These are phyloP conservation scores for Danio choprae DNA, from an alignment of 2,797 vertebrate species.

Conservation along the genomic window DNA sequence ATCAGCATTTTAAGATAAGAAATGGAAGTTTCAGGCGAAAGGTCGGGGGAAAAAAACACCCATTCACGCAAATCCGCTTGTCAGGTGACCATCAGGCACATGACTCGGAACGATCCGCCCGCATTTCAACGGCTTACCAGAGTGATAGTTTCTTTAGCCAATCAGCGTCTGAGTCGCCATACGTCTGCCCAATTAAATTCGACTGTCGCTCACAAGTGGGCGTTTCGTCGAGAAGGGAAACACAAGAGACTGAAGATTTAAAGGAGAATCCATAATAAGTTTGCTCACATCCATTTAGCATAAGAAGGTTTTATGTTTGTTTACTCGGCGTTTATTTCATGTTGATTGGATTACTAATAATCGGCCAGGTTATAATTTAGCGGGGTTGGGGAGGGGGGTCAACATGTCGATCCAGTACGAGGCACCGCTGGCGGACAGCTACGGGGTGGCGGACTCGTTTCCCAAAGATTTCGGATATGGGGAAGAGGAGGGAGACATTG, in stretches of 20 bases:
- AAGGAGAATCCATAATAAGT: constrained; percentile 71
- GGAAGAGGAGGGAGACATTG: constrained; percentile 92
- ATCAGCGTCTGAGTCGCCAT: constrained; percentile 53
- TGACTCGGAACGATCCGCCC: constrained; percentile 70
- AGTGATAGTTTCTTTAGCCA: constrained; percentile 70
- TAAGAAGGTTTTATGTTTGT: constrained; percentile 47
- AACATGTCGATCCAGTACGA: constrained; percentile 95
- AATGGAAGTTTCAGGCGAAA: constrained; percentile 63
- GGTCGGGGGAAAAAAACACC: constrained; percentile 77
- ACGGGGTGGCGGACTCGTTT: constrained; percentile 91
- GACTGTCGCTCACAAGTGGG: constrained; percentile 60
- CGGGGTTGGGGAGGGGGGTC: constrained; percentile 68
- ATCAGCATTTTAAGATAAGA: not conserved
- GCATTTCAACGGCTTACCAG: constrained; percentile 26
- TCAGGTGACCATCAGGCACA: constrained; percentile 88
- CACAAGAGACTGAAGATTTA: constrained; percentile 67
- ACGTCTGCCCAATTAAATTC: constrained; percentile 68
- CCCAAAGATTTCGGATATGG: constrained; percentile 98
- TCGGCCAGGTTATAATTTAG: constrained; percentile 52
- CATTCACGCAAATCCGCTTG: constrained; percentile 46
- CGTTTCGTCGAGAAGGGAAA: constrained; percentile 75
- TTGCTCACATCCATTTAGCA: constrained; percentile 63
- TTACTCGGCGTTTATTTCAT: constrained; percentile 13
- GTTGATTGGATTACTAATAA: constrained; percentile 44
- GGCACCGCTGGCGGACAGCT: constrained; percentile 89